Evolutionary conservation across 1,140 invertebrate genomes (phyloP).

Genomic region (Ruditapes philippinarum): DNA sequence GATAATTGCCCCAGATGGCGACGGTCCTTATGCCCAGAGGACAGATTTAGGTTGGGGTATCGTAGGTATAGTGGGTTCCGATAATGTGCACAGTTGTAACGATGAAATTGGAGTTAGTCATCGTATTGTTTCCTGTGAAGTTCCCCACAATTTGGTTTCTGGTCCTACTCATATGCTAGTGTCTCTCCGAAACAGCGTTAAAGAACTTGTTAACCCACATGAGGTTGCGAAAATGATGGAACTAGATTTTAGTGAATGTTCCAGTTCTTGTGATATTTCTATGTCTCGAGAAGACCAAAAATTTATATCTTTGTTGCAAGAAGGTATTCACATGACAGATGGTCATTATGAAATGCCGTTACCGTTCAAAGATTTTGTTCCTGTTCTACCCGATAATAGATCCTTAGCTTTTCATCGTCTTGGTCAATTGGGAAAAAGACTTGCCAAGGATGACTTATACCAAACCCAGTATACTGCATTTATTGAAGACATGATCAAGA

Average conservation of each 20-base stretch:
- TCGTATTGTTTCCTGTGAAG: conserved; percentile 23
- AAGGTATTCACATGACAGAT: not conserved
- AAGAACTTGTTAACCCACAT: not conserved
- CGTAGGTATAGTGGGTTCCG: conserved; percentile 26
- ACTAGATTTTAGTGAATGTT: not conserved
- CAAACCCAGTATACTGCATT: too few species aligned
- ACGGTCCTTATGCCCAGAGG: conserved; percentile 38
- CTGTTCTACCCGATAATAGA: not conserved
- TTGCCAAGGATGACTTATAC: too few species aligned
- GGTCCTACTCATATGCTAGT: not conserved
- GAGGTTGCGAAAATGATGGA: not conserved
- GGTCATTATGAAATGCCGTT: too few species aligned
- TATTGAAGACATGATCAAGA: too few species aligned
- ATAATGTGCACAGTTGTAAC: not conserved
- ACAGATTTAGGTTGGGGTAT: conserved; percentile 66
- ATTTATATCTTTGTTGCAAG: not conserved
- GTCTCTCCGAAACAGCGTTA: not conserved
- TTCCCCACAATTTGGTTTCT: not conserved
- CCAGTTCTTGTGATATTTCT: not conserved
- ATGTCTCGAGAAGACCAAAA: not conserved
- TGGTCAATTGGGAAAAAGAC: too few species aligned
- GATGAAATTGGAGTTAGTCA: conserved; percentile 54
- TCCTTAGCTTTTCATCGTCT: too few species aligned
- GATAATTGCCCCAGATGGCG: conserved; percentile 4
- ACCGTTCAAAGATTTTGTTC: too few species aligned